Conservation (phyloP, 2,888 invertebrate species). For the Eudasyphora cyanicolor region DNA sequence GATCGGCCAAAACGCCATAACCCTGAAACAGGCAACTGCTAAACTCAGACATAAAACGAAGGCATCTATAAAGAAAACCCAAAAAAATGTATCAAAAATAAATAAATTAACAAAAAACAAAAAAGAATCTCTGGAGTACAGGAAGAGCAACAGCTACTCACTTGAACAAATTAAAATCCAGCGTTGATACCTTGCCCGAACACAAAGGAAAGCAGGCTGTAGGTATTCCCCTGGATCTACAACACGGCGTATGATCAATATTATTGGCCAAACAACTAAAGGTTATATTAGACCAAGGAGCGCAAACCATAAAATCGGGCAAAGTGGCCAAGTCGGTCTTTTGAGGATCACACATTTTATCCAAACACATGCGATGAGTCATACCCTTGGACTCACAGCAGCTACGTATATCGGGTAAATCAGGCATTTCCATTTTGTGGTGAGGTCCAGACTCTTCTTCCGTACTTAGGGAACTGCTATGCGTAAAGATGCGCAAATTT, state of each 20-base stretch:
- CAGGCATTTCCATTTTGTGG: slow-evolving; percentile 81
- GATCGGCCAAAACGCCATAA: slow-evolving; percentile 89
- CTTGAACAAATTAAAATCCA: slow-evolving; percentile 92
- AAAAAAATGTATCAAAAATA: background rate
- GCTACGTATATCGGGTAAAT: slow-evolving; percentile 87
- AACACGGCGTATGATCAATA: slow-evolving; percentile 91
- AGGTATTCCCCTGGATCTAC: slow-evolving; percentile 87
- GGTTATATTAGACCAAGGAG: slow-evolving; percentile 91
- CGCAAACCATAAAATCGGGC: slow-evolving; percentile 93
- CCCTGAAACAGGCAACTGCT: slow-evolving; percentile 91
- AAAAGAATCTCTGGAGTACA: too few species aligned
- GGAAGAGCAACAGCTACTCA: slow-evolving; percentile 80
- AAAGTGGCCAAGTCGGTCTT: slow-evolving; percentile 80
- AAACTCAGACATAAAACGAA: slow-evolving; percentile 90
- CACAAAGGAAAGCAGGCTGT: slow-evolving; percentile 88
- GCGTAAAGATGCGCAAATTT: slow-evolving; percentile 82
- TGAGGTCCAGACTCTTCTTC: slow-evolving; percentile 64
- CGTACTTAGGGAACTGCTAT: slow-evolving; percentile 85
- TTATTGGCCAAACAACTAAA: slow-evolving; percentile 90
- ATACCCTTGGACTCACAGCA: slow-evolving; percentile 88
- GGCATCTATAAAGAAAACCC: slow-evolving; percentile 81
- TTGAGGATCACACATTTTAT: slow-evolving; percentile 90
- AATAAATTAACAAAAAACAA: background rate
- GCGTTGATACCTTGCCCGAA: slow-evolving; percentile 88
- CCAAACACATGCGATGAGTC: slow-evolving; percentile 87